phyloP scores from a whole-genome alignment of 2,888 invertebrate species.

The Ethmia dodecea region DNA sequence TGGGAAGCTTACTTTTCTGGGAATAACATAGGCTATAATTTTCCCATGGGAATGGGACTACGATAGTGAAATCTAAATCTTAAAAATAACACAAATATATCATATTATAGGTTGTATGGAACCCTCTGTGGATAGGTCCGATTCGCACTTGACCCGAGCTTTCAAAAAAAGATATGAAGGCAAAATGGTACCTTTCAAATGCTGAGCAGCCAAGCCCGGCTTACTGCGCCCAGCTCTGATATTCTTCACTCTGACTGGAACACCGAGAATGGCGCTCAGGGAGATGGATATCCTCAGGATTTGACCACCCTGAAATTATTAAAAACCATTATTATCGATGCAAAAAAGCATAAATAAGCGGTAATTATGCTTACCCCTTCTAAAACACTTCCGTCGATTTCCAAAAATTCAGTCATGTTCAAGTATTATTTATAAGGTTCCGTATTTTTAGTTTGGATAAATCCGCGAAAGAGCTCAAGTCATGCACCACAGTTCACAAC shows the following conservation, averaged over 20 bases:
- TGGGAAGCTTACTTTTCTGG: no score
- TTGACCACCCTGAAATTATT: slow-evolving; percentile 88
- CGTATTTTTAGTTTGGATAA: background rate
- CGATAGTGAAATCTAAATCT: no score
- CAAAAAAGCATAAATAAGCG: background rate
- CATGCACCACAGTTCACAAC: background rate
- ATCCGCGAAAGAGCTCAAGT: background rate
- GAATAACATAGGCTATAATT: no score
- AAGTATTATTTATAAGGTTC: background rate
- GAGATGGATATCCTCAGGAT: slow-evolving; percentile 89
- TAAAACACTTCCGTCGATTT: slow-evolving; percentile 87
- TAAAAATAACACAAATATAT: no score
- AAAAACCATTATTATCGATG: background rate
- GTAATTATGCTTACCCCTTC: slow-evolving; percentile 83
- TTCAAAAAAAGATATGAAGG: no score
- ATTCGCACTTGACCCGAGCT: no score
- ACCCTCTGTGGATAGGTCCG: no score
- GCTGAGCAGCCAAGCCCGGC: slow-evolving; percentile 90
- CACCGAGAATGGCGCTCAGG: slow-evolving; percentile 85
- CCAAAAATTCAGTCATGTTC: slow-evolving; percentile 51
- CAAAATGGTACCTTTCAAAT: slow-evolving; percentile 83
- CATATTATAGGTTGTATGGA: no score
- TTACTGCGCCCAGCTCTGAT: slow-evolving; percentile 89
- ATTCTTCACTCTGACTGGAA: slow-evolving; percentile 85
- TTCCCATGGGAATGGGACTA: no score